A percentile compares a stretch with the other conserved stretches of the same genome.
Conservation (phyloP, 2,797 vertebrate genomes). For the Telmatherina bonti region DNA sequence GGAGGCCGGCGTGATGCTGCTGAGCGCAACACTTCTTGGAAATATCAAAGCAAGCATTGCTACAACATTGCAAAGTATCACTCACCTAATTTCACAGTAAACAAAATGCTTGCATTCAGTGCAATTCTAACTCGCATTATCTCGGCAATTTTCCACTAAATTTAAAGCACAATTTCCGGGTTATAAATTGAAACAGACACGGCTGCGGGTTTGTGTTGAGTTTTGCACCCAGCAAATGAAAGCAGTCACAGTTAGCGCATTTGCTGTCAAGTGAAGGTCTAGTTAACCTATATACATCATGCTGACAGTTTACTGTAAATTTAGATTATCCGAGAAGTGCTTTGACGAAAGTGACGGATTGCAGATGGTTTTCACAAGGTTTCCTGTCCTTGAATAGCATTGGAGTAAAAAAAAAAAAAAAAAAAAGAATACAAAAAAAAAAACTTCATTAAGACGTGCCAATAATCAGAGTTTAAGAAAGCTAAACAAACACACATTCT, state of each 20-base stretch:
- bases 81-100: conserved; percentile 15
- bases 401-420: conserved; percentile 53
- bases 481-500: conserved; percentile 38
- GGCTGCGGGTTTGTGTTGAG: conserved; percentile 7
- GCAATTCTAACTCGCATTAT: not conserved
- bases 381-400: conserved; percentile 44
- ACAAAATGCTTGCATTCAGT: conserved; percentile 10
- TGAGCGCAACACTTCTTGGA: conserved; percentile 19
- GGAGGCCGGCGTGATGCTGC: conserved; percentile 24
- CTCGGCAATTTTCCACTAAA: conserved; percentile 27
- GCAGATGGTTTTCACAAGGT: conserved; percentile 72
- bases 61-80: conserved; percentile 12
- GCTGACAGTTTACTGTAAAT: conserved; percentile 82
- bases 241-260: conserved; percentile 41
- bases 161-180: conserved; percentile 2
- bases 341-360: conserved; percentile 74
- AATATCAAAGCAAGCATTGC: conserved; percentile 7
- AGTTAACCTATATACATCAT: conserved; percentile 71
- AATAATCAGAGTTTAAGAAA: conserved; percentile 12
- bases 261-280: conserved; percentile 71
- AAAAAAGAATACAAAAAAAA: too few species aligned
- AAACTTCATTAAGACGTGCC: conserved; percentile 45
- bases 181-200: not conserved
- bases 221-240: conserved; percentile 18
- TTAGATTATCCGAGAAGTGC: conserved; percentile 80